Base-by-base conservation (phyloP, 2,888 invertebrate species). In the Anthophora plumipes region DNA sequence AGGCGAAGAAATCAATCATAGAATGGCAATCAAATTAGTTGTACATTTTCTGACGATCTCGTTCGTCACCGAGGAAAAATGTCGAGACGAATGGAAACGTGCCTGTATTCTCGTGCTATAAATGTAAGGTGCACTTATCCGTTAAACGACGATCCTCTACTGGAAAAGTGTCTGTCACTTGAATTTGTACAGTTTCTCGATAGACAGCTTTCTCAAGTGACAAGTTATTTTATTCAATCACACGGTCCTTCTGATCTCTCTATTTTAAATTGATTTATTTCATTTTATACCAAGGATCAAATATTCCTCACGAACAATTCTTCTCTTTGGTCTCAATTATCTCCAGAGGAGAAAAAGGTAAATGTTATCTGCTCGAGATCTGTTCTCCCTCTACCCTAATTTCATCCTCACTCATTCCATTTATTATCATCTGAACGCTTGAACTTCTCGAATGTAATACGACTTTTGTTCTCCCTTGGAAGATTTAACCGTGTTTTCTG, bases 11-110 rank as follows among this genome's bases (percentile, higher is more conserved):
- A 81, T 80, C 75, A 74, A 74, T 83, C 74, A 77, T 41, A 43
- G 57, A 54, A 70, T 61, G 46, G 57, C 74, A 80, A 80, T 82
- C 77, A 71, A 82, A 82, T n/a, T 76, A 74, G 70, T 70, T 68
- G 76, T 77, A 68, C 46, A 59, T 77, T 68, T 52, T 61, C 60
- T 20, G 74, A 59, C 46, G 43, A 43, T 67, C 70, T 67, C 55
- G 68, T 41, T 67, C 59, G 80, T 64, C 78, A 61, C 57, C 48
- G 72, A 14, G 46, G 72, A 14, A 41, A 46, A 54, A 77, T 20
- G 61, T 69, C 52, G n/a, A 25, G 64, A 20, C 54, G 11, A 61
- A 79, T 20, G 41, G 48, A 68, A 37, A 46, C 60, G 64, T 14
- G 20, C 12, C 25, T 12, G 20, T 14, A 63, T 25, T 39, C 37